phyloP scores from a whole-genome alignment of 2,113 vertebrate species.

The human (Homo sapiens) region DNA sequence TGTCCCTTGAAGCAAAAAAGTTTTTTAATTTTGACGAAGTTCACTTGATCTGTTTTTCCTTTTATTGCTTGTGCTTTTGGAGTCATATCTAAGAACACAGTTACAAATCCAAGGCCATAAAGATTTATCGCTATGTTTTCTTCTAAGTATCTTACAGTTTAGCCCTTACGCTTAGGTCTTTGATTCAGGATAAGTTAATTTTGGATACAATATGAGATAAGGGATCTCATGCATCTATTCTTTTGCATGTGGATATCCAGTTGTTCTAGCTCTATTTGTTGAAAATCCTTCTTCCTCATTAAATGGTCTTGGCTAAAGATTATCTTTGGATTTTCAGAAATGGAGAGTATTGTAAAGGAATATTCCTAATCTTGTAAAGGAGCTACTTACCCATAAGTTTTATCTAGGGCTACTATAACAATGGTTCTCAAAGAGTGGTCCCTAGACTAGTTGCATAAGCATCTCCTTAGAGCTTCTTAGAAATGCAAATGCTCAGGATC shows the following conservation, averaged over 20 bases:
- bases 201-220: neutral
- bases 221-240: neutral
- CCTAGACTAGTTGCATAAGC: neutral
- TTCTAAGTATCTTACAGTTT: neutral
- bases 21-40: conserved; percentile 1
- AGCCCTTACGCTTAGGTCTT: neutral
- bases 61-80: neutral
- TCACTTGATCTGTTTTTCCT: neutral
- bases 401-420: neutral
- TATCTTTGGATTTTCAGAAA: neutral
- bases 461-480: neutral
- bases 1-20: neutral
- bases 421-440: neutral
- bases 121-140: neutral
- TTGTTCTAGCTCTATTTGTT: neutral
- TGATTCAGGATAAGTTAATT: neutral
- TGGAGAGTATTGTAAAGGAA: neutral
- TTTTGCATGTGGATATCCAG: neutral
- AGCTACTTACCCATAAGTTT: neutral
- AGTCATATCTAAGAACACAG: neutral
- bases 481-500: neutral
- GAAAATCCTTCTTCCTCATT: neutral
- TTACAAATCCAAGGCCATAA: neutral
- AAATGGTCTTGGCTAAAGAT: neutral
- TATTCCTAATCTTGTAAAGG: neutral